These are phyloP conservation scores for Gobiocypris rarus DNA, from an alignment of 2,113 vertebrate genomes.

Conservation along the genomic window DNA sequence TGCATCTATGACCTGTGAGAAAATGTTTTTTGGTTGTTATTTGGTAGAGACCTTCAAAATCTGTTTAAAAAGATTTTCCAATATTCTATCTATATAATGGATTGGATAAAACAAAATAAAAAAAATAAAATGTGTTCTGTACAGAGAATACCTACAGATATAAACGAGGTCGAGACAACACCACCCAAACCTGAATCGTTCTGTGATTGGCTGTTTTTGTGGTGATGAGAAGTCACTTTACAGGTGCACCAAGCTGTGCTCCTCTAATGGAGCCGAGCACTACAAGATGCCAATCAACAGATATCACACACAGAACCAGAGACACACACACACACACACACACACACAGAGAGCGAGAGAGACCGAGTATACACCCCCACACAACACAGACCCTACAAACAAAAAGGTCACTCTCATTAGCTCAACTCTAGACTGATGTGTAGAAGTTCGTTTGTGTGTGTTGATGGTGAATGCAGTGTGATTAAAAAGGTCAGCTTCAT, in stretches of 20 bases:
- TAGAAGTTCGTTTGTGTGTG: constrained; percentile 31
- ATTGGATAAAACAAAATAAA: not conserved
- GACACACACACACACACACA: constrained; percentile 32
- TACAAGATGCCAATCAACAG: constrained; percentile 74
- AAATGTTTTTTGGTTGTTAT: not conserved
- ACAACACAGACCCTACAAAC: constrained; percentile 59
- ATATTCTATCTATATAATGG: not conserved
- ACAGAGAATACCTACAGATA: not conserved
- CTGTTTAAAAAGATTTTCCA: not conserved
- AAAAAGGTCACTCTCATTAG: constrained; percentile 81
- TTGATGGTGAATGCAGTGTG: constrained; percentile 55
- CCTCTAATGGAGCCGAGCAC: constrained; percentile 45
- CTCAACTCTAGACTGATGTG: constrained; percentile 50
- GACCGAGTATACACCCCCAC: constrained; percentile 46
- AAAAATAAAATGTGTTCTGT: not conserved
- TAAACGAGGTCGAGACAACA: constrained; percentile 45
- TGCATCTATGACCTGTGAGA: not conserved
- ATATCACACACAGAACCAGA: constrained; percentile 53
- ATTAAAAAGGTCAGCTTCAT: constrained; percentile 79
- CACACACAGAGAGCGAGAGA: too few relatives aligned
- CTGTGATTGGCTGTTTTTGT: constrained; percentile 58
- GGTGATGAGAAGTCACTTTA: constrained; percentile 63
- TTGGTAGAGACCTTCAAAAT: not conserved
- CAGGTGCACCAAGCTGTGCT: constrained; percentile 49
- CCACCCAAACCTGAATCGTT: constrained; percentile 61